Evolutionary conservation across 2,113 vertebrate genomes (phyloP).

Genomic region (Hyaena hyaena): DNA sequence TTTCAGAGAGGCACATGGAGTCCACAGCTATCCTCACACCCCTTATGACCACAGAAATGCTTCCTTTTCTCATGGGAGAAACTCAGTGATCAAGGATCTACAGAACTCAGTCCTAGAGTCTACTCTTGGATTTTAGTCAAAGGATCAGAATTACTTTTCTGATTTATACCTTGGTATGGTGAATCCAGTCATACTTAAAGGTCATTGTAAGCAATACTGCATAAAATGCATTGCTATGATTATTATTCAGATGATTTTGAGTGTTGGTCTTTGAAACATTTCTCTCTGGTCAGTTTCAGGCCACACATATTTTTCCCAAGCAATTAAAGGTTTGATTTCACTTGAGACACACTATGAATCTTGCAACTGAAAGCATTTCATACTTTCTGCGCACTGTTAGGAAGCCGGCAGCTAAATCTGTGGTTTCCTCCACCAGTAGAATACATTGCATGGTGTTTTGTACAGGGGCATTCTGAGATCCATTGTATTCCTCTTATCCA

Average conservation of each 20-base stretch:
- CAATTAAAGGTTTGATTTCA: background rate
- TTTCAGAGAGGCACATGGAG: background rate
- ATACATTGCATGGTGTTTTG: background rate
- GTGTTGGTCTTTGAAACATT: background rate
- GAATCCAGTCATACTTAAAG: background rate
- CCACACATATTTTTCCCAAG: background rate
- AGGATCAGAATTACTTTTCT: background rate
- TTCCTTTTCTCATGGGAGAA: background rate
- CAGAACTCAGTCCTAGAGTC: background rate
- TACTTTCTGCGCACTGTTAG: background rate
- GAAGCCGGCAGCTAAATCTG: background rate
- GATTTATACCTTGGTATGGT: background rate
- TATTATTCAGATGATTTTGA: background rate
- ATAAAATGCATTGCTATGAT: background rate
- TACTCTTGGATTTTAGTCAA: background rate
- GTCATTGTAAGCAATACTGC: background rate
- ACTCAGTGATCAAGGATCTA: background rate
- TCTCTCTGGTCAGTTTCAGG: background rate
- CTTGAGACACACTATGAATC: background rate
- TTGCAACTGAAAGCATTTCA: background rate
- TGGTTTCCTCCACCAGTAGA: background rate
- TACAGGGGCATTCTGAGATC: background rate
- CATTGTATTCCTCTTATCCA: background rate
- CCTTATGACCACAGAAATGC: background rate
- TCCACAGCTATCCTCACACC: background rate